Base-by-base conservation (phyloP, 2,113 vertebrate genomes). In the Pongo abelii region DNA sequence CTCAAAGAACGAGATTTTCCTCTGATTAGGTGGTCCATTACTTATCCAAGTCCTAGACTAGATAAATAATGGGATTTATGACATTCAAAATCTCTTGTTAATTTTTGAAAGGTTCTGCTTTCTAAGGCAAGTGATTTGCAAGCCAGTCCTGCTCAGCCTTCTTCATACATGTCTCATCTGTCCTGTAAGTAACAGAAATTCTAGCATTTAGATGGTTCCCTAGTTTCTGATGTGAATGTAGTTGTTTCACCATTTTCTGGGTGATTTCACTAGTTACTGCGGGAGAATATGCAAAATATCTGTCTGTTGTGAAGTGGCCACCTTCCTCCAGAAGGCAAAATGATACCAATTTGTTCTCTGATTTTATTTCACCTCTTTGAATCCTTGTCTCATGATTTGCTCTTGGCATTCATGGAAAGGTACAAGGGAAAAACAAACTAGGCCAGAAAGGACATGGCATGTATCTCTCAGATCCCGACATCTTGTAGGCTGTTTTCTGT, bases 61-160 rank as follows among this genome's bases (percentile, higher is more conserved):
- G 18, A n/a, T 20, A 78, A 87, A 87, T 8, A 4, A 74, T 74
- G n/a, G 35, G 32, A 50, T 50, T 61, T 77, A 50, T 52, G 80
- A n/a, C 30, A 48, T 50, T 78, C 13, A 22, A 3, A 69, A 55
- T 84, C 59, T 93, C 61, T 79, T 86, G 75, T 67, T 89, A 22
- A 88, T 30, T 55, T 88, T 93, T 89, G 59, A 79, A 84, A 93
- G 35, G 55, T 38, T 61, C 77, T 84, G 27, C 70, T 94, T 87
- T 69, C 46, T 70, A 93, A 94, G 69, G 61, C 43, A 96, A 94
- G 61, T 57, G 35, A 75, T 77, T 93, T 75, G 30, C 75, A 93
- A 81, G 78, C 88, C 50, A 38, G 5, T 67, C 35, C 61, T 70
- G 40, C 57, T 55, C 61, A 84, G 9, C n/a, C 18, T 83, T 43